These are phyloP conservation scores for Micromesistius poutassou DNA, from an alignment of 2,797 vertebrate genomes.

Conservation along the genomic window DNA sequence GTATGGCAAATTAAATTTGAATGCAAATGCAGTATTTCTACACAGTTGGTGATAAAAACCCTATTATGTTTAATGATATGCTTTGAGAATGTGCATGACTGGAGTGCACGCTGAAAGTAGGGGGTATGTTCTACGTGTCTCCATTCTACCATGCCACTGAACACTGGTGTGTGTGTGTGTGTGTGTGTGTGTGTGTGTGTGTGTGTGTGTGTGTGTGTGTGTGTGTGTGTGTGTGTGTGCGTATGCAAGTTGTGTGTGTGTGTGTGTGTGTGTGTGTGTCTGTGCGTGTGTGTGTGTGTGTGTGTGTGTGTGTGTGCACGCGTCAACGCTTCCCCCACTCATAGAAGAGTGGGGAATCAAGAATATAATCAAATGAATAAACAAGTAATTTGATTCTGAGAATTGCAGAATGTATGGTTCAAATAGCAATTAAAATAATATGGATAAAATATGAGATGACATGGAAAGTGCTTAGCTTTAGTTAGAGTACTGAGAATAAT, in stretches of 20 bases:
- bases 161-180: conserved; percentile 9
- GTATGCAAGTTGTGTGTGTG: conserved; percentile 18
- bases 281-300: neutral
- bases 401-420: neutral
- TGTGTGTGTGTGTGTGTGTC: neutral
- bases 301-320: neutral
- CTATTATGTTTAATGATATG: conserved; percentile 83
- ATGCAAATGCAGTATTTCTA: conserved; percentile 81
- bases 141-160: conserved; percentile 29
- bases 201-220: neutral
- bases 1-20: conserved; percentile 81
- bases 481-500: neutral
- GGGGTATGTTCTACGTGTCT: conserved; percentile 44
- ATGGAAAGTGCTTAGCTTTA: neutral
- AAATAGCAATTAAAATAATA: conserved; percentile 3
- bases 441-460: neutral
- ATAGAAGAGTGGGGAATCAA: neutral
- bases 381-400: neutral
- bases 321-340: neutral
- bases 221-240: conserved; percentile 10
- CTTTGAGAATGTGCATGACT: conserved; percentile 79
- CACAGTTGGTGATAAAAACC: conserved; percentile 81
- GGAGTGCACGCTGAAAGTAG: conserved; percentile 70
- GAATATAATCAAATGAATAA: conserved; percentile 3
- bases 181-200: neutral